Evolutionary conservation across 2,797 vertebrate genomes (phyloP).

Genomic region (Pseudocheirus occidentalis): DNA sequence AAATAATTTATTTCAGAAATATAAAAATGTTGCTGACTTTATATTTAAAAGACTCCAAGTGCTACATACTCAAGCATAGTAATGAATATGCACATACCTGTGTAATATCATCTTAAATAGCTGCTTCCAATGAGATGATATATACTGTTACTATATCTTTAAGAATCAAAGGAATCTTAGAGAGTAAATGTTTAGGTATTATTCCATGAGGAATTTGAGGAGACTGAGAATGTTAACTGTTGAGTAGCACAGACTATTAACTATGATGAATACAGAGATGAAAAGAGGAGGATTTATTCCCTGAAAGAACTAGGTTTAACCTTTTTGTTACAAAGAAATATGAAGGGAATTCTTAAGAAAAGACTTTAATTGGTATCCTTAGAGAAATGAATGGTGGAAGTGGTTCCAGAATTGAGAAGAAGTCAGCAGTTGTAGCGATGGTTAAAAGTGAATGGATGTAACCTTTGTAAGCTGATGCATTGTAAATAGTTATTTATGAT

Average conservation of each 20-base stretch:
- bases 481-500: not conserved
- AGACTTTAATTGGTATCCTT: not conserved
- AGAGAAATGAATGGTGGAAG: not conserved
- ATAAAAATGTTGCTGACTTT: not conserved
- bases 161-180: not conserved
- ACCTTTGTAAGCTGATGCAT: not conserved
- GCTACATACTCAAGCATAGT: not conserved
- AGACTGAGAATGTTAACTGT: not conserved
- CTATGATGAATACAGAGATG: not conserved
- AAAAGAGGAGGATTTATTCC: not conserved
- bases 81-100: not conserved
- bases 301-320: not conserved
- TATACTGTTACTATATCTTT: not conserved
- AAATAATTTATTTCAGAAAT: not conserved
- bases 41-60: not conserved
- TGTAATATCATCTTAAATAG: not conserved
- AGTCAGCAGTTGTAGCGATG: not conserved
- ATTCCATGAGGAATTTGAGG: not conserved
- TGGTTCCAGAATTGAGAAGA: not conserved
- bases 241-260: not conserved
- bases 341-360: not conserved
- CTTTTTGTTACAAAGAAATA: not conserved
- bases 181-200: not conserved
- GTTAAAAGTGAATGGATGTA: not conserved
- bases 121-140: not conserved